phyloP scores from a whole-genome alignment of 2,797 vertebrate genomes.

The Parauchenoglanis punctatus region DNA sequence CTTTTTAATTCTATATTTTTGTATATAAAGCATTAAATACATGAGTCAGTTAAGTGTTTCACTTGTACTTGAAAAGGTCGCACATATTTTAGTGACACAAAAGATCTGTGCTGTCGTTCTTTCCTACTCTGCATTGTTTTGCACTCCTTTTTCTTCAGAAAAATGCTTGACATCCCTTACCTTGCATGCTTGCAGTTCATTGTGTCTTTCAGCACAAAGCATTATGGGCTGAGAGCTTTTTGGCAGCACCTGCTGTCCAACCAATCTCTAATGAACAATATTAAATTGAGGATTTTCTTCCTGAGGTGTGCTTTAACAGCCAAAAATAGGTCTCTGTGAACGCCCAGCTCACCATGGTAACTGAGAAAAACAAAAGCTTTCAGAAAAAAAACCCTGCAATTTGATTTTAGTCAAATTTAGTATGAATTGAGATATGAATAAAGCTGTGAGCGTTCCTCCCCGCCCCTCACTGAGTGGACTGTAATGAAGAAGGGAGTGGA shows the following conservation, averaged over 20 bases:
- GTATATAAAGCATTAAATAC: neutral
- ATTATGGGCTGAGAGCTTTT: conserved; percentile 16
- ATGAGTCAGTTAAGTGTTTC: neutral
- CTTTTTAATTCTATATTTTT: neutral
- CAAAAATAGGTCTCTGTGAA: neutral
- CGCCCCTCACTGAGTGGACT: no score
- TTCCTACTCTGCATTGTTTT: neutral
- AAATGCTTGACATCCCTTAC: neutral
- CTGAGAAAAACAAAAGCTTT: neutral
- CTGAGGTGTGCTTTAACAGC: conserved; percentile 5
- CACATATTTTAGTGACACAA: neutral
- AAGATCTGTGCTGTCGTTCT: neutral
- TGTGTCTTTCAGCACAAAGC: conserved; percentile 14
- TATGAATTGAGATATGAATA: neutral
- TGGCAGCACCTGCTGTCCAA: conserved; percentile 15
- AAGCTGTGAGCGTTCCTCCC: neutral
- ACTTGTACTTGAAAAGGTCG: neutral
- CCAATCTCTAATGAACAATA: conserved; percentile 5
- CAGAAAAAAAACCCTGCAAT: neutral
- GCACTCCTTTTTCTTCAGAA: neutral
- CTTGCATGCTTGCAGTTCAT: neutral
- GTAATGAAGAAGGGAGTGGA: neutral
- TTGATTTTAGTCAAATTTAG: neutral
- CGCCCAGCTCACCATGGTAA: conserved; percentile 25
- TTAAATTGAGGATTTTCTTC: conserved; percentile 11